These are phyloP conservation scores for Patella pellucida DNA, from an alignment of 2,888 invertebrate species.

Conservation along the genomic window DNA sequence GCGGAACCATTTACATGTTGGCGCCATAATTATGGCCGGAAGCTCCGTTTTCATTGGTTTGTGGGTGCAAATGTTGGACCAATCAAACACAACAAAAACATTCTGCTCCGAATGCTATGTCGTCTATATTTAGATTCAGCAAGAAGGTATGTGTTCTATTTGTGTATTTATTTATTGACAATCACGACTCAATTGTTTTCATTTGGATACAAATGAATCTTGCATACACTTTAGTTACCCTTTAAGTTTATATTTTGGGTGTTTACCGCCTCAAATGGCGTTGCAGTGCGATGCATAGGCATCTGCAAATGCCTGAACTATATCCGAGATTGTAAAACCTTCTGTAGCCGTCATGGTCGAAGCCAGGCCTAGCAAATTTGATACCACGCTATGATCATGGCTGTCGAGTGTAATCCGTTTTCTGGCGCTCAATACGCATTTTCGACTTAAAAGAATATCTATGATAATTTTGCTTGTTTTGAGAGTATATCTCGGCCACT, in stretches of 20 bases:
- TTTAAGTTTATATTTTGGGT: not conserved
- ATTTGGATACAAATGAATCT: conserved; percentile 22
- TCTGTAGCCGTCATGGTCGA: conserved; percentile 32
- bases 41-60: conserved; percentile 38
- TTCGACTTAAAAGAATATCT: not conserved
- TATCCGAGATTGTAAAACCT: not conserved
- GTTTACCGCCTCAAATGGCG: not conserved
- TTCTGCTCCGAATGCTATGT: conserved; percentile 51
- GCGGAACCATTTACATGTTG: conserved; percentile 39
- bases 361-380: conserved; percentile 32
- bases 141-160: conserved; percentile 55
- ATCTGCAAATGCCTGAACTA: conserved; percentile 2
- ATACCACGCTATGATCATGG: conserved; percentile 33
- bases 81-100: conserved; percentile 42
- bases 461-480: no score
- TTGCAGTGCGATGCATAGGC: conserved; percentile 11
- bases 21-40: conserved; percentile 43
- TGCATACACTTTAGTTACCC: conserved; percentile 21
- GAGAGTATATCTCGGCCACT: no score
- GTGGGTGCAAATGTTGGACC: conserved; percentile 32
- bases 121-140: conserved; percentile 59
- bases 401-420: conserved; percentile 22
- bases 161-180: conserved; percentile 33
- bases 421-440: not conserved
- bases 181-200: conserved; percentile 22